phyloP scores from a whole-genome alignment of 2,888 invertebrate genomes.

The Aspidapion aeneum region DNA sequence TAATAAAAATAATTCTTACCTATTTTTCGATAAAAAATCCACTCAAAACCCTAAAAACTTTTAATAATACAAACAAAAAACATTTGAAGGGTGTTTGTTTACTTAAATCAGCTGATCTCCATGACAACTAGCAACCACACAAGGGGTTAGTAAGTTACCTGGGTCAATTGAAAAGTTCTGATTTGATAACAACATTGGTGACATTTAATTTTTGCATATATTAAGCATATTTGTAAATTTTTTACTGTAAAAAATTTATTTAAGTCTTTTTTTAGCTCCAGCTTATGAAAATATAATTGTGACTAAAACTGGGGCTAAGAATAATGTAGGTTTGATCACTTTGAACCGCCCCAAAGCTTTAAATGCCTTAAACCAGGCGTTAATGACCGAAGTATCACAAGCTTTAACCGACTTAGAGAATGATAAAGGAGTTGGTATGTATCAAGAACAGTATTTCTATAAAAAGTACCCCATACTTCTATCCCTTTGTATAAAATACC shows the following conservation, averaged over 20 bases:
- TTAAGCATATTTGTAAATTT: not conserved
- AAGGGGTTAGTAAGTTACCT: not conserved
- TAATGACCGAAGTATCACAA: slow-evolving; percentile 80
- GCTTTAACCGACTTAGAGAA: slow-evolving; percentile 68
- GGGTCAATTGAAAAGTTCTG: not conserved
- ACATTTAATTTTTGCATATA: too few relatives aligned
- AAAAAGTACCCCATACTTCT: too few relatives aligned
- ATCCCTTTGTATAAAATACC: too few relatives aligned
- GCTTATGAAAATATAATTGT: slow-evolving; percentile 75
- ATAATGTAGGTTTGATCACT: slow-evolving; percentile 89
- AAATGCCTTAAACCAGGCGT: slow-evolving; percentile 88
- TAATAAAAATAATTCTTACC: not conserved
- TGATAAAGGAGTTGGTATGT: slow-evolving; percentile 59
- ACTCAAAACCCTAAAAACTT: not conserved
- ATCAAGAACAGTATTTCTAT: too few relatives aligned
- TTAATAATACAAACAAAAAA: not conserved
- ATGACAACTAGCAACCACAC: not conserved
- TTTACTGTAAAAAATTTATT: too few relatives aligned
- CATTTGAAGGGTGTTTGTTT: not conserved
- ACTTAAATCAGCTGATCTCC: slow-evolving; percentile 7
- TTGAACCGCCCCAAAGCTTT: slow-evolving; percentile 94
- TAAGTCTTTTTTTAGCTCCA: slow-evolving; percentile 22
- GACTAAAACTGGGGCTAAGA: slow-evolving; percentile 77
- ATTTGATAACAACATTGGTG: not conserved
- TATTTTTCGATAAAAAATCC: not conserved